Evolutionary conservation across 1,140 invertebrate species (phyloP).

Genomic region (Drosophila serrata): DNA sequence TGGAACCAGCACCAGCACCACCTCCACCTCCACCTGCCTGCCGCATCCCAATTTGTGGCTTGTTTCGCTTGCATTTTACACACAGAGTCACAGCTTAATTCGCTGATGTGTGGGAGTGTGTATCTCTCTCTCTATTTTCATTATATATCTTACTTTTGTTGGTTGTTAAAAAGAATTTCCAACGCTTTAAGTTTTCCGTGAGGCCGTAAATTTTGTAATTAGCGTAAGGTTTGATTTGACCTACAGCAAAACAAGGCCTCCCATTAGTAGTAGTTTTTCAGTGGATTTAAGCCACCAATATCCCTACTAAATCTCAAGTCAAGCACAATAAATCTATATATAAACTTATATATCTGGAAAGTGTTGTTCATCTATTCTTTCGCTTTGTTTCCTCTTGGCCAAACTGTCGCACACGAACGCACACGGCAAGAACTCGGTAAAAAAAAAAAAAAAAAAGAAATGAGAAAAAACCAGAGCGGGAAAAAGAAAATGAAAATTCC

Average conservation of each 20-base stretch:
- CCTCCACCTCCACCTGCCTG: conserved; percentile 10
- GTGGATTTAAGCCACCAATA: not conserved
- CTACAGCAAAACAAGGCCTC: conserved; percentile 16
- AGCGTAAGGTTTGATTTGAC: conserved; percentile 41
- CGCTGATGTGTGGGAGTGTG: conserved; percentile 66
- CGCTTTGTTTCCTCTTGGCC: conserved; percentile 23
- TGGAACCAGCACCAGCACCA: conserved; percentile 7
- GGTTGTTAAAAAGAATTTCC: conserved; percentile 58
- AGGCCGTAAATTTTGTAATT: conserved; percentile 68
- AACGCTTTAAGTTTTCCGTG: conserved; percentile 38
- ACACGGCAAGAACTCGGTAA: conserved; percentile 57
- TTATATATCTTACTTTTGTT: conserved; percentile 38
- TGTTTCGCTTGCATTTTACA: conserved; percentile 66
- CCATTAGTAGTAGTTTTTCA: not conserved
- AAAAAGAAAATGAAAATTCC: conserved; percentile 83
- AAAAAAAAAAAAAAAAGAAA: conserved; percentile 3
- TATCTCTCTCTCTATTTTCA: conserved; percentile 2
- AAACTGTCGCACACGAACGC: conserved; percentile 79
- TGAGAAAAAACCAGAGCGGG: conserved; percentile 20
- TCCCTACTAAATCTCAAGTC: not conserved
- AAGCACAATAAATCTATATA: not conserved
- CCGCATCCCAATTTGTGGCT: conserved; percentile 41
- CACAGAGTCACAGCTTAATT: conserved; percentile 68
- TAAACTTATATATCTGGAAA: conserved; percentile 11
- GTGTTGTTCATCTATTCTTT: conserved; percentile 30